phyloP scores from a whole-genome alignment of 2,888 invertebrate species.

The Xylota segnis region DNA sequence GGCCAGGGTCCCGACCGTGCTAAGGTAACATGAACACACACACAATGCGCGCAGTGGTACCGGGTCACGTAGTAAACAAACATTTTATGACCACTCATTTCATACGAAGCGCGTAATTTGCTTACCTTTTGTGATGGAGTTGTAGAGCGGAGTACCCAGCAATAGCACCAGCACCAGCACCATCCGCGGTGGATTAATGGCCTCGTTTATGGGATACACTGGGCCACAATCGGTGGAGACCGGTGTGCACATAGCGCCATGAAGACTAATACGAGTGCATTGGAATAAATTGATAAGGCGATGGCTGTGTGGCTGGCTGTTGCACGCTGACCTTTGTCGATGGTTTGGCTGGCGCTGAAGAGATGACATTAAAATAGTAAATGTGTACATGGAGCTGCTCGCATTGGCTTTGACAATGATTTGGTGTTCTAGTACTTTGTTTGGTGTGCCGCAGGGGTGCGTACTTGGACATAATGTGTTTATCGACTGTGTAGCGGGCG shows the following conservation, averaged over 20 bases:
- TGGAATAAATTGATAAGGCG: constrained; percentile 30
- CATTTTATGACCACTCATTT: constrained; percentile 81
- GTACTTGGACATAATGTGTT: constrained; percentile 1
- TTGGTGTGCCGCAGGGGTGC: background rate
- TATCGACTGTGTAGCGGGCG: background rate
- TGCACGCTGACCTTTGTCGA: constrained; percentile 23
- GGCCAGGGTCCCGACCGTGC: constrained; percentile 14
- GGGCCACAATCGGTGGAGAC: constrained; percentile 3
- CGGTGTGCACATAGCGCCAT: constrained; percentile 34
- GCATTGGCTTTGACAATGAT: background rate
- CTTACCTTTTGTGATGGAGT: constrained; percentile 56
- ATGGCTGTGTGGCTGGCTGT: constrained; percentile 6
- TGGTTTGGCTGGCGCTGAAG: background rate
- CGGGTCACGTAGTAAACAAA: constrained; percentile 84
- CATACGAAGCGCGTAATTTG: constrained; percentile 73
- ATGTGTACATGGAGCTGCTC: background rate
- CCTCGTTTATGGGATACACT: constrained; percentile 62
- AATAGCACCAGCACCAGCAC: constrained; percentile 22
- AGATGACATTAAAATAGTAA: constrained; percentile 11
- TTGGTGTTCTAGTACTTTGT: background rate
- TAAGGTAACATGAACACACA: constrained; percentile 11
- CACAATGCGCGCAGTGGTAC: constrained; percentile 50
- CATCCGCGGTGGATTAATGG: constrained; percentile 56
- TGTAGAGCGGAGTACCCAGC: background rate
- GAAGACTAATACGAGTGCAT: constrained; percentile 38